Evolutionary conservation across 2,888 invertebrate genomes (phyloP).

Genomic region (Aradus depressus): DNA sequence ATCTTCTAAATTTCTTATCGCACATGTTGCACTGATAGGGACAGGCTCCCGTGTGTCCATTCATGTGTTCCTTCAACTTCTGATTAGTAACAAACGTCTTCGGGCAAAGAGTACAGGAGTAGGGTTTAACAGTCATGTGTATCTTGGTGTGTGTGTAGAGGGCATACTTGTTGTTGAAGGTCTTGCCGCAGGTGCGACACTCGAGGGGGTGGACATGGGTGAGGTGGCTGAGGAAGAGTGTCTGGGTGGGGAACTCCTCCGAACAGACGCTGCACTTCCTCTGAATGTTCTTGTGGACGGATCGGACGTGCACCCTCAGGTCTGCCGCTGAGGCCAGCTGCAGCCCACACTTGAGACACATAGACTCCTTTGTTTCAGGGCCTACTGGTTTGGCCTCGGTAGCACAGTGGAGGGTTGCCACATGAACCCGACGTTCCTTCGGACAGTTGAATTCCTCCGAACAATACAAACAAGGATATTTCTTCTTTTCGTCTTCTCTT

Average conservation of each 20-base stretch:
- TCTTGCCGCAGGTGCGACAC: slow-evolving; percentile 70
- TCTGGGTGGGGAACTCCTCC: slow-evolving; percentile 55
- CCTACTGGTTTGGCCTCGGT: not conserved
- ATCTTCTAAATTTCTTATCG: slow-evolving; percentile 65
- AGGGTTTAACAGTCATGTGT: slow-evolving; percentile 66
- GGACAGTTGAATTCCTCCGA: slow-evolving; percentile 46
- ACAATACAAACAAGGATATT: slow-evolving; percentile 46
- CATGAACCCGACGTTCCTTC: slow-evolving; percentile 52
- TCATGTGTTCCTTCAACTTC: slow-evolving; percentile 69
- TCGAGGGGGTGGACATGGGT: slow-evolving; percentile 64
- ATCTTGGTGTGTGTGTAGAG: slow-evolving; percentile 59
- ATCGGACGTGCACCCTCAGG: slow-evolving; percentile 19
- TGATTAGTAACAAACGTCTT: slow-evolving; percentile 73
- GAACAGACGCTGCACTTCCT: slow-evolving; percentile 49
- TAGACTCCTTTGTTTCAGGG: slow-evolving; percentile 17
- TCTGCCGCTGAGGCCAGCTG: slow-evolving; percentile 24
- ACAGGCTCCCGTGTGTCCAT: slow-evolving; percentile 68
- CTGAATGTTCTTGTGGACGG: slow-evolving; percentile 22
- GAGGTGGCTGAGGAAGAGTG: slow-evolving; percentile 59
- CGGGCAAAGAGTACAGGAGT: slow-evolving; percentile 63
- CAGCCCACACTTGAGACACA: slow-evolving; percentile 28
- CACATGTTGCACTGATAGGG: slow-evolving; percentile 73
- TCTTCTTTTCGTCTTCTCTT: slow-evolving; percentile 11
- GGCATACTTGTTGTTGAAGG: slow-evolving; percentile 60
- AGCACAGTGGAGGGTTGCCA: slow-evolving; percentile 25